phyloP scores from a whole-genome alignment of 2,888 invertebrate species.

The Orchesella flavescens region DNA sequence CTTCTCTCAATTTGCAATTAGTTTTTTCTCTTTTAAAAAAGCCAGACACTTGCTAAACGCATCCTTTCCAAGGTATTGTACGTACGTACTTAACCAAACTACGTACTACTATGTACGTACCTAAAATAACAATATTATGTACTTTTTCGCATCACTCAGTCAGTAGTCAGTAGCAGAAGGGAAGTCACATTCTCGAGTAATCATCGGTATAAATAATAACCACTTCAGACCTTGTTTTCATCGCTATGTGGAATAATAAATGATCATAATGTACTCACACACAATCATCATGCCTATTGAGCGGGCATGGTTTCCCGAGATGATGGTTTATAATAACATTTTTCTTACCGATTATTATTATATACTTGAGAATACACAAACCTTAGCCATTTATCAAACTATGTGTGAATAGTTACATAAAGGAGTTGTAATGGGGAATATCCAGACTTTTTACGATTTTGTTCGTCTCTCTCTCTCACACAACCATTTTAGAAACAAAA shows the following conservation, averaged over 20 bases:
- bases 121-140: not conserved
- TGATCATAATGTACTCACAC: constrained; percentile 18
- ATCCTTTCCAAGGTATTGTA: no score
- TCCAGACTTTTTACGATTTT: constrained; percentile 15
- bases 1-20: constrained; percentile 49
- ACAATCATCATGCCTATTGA: no score
- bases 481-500: constrained; percentile 44
- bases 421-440: constrained; percentile 3
- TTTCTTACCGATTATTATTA: no score
- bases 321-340: no score
- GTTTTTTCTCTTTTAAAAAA: constrained; percentile 12
- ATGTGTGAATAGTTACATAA: constrained; percentile 3
- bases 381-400: not conserved
- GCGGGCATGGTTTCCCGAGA: no score
- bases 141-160: not conserved
- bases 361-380: no score
- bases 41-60: no score
- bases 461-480: not conserved
- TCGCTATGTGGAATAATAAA: constrained; percentile 43
- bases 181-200: constrained; percentile 8
- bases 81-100: no score
- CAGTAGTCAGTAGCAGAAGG: not conserved
- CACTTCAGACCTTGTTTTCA: constrained; percentile 47
- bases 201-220: constrained; percentile 44
- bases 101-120: not conserved